phyloP scores from a whole-genome alignment of 2,797 vertebrate genomes.

The Centropyge bicolor region DNA sequence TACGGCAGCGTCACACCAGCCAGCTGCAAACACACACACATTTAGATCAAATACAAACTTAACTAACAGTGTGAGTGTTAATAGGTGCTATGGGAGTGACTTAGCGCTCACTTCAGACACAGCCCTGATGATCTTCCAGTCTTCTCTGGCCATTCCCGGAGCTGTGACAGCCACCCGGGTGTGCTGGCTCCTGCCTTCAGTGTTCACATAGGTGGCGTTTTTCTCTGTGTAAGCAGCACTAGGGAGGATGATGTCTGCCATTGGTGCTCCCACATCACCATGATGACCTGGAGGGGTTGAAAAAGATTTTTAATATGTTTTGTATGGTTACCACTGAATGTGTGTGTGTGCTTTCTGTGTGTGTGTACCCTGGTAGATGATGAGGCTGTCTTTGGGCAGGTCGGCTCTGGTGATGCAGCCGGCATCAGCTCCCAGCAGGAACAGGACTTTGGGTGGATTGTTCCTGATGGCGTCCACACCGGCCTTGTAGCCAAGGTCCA shows the following conservation, averaged over 20 bases:
- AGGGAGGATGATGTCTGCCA: slow-evolving; percentile 95
- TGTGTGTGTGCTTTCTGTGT: no score
- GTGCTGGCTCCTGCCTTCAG: slow-evolving; percentile 95
- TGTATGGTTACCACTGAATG: neutral
- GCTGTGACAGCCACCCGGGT: slow-evolving; percentile 94
- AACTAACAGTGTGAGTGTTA: accelerated
- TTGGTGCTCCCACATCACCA: slow-evolving; percentile 93
- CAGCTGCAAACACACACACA: slow-evolving; percentile 81
- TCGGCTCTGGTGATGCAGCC: slow-evolving; percentile 93
- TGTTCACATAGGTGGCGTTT: slow-evolving; percentile 94
- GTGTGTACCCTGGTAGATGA: slow-evolving; percentile 95
- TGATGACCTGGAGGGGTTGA: slow-evolving; percentile 90
- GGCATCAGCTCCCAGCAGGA: slow-evolving; percentile 94
- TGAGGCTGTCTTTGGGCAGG: slow-evolving; percentile 91
- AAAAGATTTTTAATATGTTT: neutral
- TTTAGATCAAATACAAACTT: neutral
- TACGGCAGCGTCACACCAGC: slow-evolving; percentile 93
- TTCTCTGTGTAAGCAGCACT: slow-evolving; percentile 98
- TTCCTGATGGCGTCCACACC: slow-evolving; percentile 94
- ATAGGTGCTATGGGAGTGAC: accelerated
- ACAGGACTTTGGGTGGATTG: slow-evolving; percentile 93
- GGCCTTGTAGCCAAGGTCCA: slow-evolving; percentile 97
- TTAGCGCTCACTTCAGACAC: slow-evolving; percentile 90
- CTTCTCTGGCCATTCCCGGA: slow-evolving; percentile 95
- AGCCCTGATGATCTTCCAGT: slow-evolving; percentile 97